These are phyloP conservation scores for Parotia lawesii DNA, from an alignment of 2,113 vertebrate species.

Conservation along the genomic window DNA sequence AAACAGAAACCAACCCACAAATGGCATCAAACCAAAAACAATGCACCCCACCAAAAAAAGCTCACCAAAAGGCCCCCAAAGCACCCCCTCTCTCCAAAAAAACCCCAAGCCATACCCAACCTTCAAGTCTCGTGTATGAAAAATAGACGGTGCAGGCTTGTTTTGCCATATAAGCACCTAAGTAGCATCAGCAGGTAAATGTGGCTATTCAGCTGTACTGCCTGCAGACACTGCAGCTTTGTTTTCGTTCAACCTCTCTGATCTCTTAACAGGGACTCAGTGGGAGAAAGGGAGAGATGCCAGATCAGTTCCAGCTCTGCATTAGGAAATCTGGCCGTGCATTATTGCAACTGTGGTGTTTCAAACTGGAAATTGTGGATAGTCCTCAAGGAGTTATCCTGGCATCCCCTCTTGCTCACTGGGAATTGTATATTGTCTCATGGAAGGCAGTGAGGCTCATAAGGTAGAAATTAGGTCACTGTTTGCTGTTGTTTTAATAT, in stretches of 20 bases:
- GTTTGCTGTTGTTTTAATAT: background rate
- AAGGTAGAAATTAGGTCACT: background rate
- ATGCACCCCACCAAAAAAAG: background rate
- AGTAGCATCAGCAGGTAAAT: background rate
- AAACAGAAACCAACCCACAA: background rate
- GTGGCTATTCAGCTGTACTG: background rate
- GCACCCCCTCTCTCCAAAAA: accelerated
- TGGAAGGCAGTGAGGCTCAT: background rate
- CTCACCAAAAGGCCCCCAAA: background rate
- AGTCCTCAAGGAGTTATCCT: background rate
- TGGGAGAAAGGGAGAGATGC: background rate
- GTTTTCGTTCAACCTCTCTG: background rate
- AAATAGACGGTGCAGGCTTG: background rate
- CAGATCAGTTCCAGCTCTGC: background rate
- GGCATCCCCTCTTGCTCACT: background rate
- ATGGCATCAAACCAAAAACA: background rate
- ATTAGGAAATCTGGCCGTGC: background rate
- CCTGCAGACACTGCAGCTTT: background rate
- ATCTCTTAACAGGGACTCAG: background rate
- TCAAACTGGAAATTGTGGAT: background rate
- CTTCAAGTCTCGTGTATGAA: background rate
- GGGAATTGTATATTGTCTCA: background rate
- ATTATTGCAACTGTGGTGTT: background rate
- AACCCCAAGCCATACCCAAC: background rate
- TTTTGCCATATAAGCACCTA: background rate